Evolutionary conservation across 2,113 vertebrate species (phyloP).

Genomic region (Podarcis cretensis): DNA sequence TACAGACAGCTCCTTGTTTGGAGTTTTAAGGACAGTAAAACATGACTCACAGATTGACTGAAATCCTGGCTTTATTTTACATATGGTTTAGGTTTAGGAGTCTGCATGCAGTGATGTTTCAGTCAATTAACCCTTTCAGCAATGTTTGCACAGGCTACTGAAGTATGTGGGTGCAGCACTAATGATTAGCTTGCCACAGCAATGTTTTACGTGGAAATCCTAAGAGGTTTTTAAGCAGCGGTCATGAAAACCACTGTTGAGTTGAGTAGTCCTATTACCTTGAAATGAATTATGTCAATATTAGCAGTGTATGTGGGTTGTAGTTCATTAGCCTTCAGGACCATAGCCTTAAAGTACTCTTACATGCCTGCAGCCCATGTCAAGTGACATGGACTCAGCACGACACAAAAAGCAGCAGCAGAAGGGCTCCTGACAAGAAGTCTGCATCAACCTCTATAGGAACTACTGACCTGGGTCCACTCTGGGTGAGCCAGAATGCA

Average conservation of each 20-base stretch:
- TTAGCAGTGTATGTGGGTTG: neutral
- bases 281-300: neutral
- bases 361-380: neutral
- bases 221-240: neutral
- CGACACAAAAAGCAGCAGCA: neutral
- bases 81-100: conserved; percentile 77
- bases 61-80: conserved; percentile 72
- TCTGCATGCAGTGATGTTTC: conserved; percentile 55
- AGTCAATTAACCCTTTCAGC: conserved; percentile 68
- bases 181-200: conserved; percentile 14
- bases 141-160: conserved; percentile 46
- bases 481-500: conserved; percentile 1
- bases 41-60: conserved; percentile 71
- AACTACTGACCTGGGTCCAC: neutral
- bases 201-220: neutral
- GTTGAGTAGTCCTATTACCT: neutral
- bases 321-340: neutral
- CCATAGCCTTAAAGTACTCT: neutral
- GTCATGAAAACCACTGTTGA: conserved; percentile 12
- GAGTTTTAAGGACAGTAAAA: conserved; percentile 73
- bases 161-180: neutral
- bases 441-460: neutral
- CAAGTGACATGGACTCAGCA: neutral
- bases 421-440: neutral
- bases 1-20: conserved; percentile 68